These are phyloP conservation scores for Halocynthia aurantium DNA, from an alignment of 23 tunicate species.

Conservation along the genomic window DNA sequence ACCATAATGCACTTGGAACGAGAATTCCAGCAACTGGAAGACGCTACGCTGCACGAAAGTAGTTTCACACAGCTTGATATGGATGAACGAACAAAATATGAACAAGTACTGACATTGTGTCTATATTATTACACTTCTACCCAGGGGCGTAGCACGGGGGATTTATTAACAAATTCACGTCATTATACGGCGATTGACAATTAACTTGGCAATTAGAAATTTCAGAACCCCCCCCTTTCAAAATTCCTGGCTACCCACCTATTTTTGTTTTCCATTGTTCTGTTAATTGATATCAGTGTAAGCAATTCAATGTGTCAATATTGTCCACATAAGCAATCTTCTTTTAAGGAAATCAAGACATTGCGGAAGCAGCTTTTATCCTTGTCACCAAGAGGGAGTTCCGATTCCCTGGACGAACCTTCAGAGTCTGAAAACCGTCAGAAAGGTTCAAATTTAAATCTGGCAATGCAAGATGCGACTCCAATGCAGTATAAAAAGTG, in stretches of 20 bases:
- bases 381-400: slow-evolving; percentile 51
- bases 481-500: slow-evolving; percentile 44
- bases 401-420: slow-evolving; percentile 34
- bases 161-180: too few relatives aligned
- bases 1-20: slow-evolving; percentile 74
- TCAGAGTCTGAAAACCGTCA: slow-evolving; percentile 3
- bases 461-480: slow-evolving; percentile 2
- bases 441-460: slow-evolving; percentile 5
- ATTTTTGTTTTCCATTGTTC: neutral
- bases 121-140: too few relatives aligned
- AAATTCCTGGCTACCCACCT: too few relatives aligned
- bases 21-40: slow-evolving; percentile 60
- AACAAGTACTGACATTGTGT: slow-evolving; percentile 10
- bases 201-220: too few relatives aligned
- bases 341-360: slow-evolving; percentile 44
- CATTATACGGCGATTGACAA: too few relatives aligned
- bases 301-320: neutral
- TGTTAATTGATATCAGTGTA: too few relatives aligned
- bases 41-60: slow-evolving; percentile 9
- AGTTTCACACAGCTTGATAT: slow-evolving; percentile 27
- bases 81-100: slow-evolving; percentile 54
- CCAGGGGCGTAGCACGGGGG: too few relatives aligned
- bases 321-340: neutral
- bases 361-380: slow-evolving; percentile 48
- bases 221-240: too few relatives aligned